Conservation (phyloP, 2,797 vertebrate genomes). For the Gobio occitaniae region DNA sequence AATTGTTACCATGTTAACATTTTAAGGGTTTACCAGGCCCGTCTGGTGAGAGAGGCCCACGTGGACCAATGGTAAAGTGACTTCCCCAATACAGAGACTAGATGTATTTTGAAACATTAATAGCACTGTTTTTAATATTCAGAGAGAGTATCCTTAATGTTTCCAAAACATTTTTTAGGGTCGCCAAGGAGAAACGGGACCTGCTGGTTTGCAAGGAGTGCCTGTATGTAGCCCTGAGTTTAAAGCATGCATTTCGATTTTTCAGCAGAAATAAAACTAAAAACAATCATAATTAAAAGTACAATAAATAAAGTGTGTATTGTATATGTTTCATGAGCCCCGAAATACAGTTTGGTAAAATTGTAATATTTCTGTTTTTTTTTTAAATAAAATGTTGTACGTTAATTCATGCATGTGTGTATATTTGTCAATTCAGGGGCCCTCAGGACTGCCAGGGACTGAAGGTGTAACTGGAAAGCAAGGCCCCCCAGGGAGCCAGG, state of each 20-base stretch:
- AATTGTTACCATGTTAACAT: neutral
- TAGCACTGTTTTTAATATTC: neutral
- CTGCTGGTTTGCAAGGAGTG: constrained; percentile 74
- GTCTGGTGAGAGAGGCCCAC: constrained; percentile 74
- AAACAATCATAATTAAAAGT: neutral
- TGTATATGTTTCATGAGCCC: neutral
- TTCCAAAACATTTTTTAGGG: constrained; percentile 70
- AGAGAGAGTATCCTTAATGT: neutral
- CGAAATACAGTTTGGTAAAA: too few species aligned
- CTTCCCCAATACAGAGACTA: neutral
- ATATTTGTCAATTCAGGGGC: constrained; percentile 70
- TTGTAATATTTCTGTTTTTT: too few species aligned
- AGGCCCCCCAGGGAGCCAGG: constrained; percentile 73
- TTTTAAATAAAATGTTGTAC: too few species aligned
- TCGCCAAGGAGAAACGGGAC: constrained; percentile 75
- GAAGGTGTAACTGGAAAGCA: constrained; percentile 71
- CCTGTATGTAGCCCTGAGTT: constrained; percentile 71
- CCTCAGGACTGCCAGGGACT: constrained; percentile 69
- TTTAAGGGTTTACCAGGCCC: constrained; percentile 78
- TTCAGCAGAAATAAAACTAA: neutral
- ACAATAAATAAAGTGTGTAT: neutral
- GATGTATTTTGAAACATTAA: neutral
- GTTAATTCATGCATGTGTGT: too few species aligned
- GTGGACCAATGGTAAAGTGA: constrained; percentile 77
- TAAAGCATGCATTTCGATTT: neutral